Evolutionary conservation across 2,113 vertebrate genomes (phyloP).

Genomic region (Takifugu bimaculatus): DNA sequence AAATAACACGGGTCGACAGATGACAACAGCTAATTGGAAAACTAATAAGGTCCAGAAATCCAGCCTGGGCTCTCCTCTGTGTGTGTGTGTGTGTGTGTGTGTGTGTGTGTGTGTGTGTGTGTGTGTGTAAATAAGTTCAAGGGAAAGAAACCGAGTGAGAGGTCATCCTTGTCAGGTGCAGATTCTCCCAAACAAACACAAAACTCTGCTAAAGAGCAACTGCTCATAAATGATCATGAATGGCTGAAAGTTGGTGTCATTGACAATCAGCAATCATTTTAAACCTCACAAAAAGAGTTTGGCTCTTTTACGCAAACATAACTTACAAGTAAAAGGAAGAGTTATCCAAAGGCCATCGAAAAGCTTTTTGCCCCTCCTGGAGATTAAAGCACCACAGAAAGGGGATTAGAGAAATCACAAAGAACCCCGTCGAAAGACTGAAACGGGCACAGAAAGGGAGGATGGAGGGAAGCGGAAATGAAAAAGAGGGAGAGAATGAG

Average conservation of each 20-base stretch:
- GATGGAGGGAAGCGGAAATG: conserved; percentile 4
- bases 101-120: conserved; percentile 14
- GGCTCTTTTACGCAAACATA: too few relatives aligned
- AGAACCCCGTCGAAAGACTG: conserved; percentile 16
- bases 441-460: conserved; percentile 2
- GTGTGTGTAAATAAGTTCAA: conserved; percentile 21
- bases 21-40: conserved; percentile 70
- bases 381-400: conserved; percentile 46
- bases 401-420: conserved; percentile 50
- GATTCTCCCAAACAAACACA: conserved; percentile 42
- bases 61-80: conserved; percentile 43
- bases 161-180: conserved; percentile 46
- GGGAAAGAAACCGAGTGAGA: conserved; percentile 24
- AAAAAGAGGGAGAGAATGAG: conserved; percentile 2
- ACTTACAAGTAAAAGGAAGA: conserved; percentile 4
- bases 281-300: too few relatives aligned
- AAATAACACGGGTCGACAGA: conserved; percentile 53
- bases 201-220: too few relatives aligned
- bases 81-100: conserved; percentile 13
- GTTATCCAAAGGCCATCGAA: conserved; percentile 49
- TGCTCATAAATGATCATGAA: too few relatives aligned
- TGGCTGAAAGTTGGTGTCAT: too few relatives aligned
- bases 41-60: conserved; percentile 67
- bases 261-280: too few relatives aligned
- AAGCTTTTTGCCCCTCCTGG: conserved; percentile 36